Base-by-base conservation (phyloP, 2,113 vertebrate genomes). In the Hemiprocne comata region DNA sequence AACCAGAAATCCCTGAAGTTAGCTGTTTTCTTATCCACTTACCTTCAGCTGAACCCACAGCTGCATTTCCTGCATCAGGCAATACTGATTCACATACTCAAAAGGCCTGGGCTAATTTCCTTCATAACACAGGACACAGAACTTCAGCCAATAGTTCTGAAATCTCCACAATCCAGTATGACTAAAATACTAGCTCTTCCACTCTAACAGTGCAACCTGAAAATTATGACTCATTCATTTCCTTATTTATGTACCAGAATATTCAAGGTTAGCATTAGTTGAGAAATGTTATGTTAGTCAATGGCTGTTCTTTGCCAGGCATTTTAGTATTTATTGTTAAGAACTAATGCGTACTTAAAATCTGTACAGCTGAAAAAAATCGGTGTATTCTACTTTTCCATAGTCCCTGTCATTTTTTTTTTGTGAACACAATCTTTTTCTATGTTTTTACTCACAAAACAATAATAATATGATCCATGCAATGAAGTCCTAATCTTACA, bases 121-220 rank as follows among this genome's bases (percentile, higher is more conserved):
- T 72, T 67, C 1, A 0, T 36, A 73, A 89, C 24, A 31, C 15
- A 31, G 23, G 44, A 36, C 0, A 1, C 1, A 78, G 54, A 78
- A 62, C 44, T 64, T 60, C 31, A 53, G n/a, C 28, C 82, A 70
- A 53, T 13, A 78, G 21, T 53, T 85, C 36, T 17, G n/a, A 69
- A 64, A 75, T 48, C 74, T 75, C 51, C 51, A 50, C 42, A 69
- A 23, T 24, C 26, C 34, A 50, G 2, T 13, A 60, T 34, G 40
- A 74, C 28, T 86, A 54, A 74, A 65, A 83, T 54, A 62, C 21
- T 46, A 51, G 40, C n/a, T 67, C 66, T 77, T 77, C 33, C 25
- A 57, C 42, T 61, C 54, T 50, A 31, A 61, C 20, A 54, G 14
- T 42, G 26, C 57, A 93, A 62, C 57, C 55, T 75, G 77, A 88